Evolutionary conservation across 2,797 vertebrate species (phyloP).

Genomic region (Anisognathus igniventris): DNA sequence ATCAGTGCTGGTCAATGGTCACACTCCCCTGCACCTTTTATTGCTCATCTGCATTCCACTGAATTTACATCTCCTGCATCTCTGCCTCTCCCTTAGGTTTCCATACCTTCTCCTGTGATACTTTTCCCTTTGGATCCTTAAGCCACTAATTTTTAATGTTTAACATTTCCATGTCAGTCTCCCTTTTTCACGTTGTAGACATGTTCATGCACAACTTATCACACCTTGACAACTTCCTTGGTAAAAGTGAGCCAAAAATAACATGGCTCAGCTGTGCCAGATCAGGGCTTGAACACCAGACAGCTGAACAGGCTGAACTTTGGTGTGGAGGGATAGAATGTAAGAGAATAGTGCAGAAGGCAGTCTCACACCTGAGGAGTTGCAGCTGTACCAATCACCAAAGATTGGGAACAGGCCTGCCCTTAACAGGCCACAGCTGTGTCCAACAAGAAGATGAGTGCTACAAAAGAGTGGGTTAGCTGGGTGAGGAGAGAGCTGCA

Average conservation of each 20-base stretch:
- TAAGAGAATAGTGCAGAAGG: too few relatives aligned
- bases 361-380: too few relatives aligned
- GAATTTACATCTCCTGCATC: neutral
- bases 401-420: too few relatives aligned
- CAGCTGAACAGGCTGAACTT: neutral
- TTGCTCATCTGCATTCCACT: neutral
- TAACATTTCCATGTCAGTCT: neutral
- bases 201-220: neutral
- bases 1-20: neutral
- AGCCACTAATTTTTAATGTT: neutral
- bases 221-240: neutral
- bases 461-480: too few relatives aligned
- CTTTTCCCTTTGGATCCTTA: neutral
- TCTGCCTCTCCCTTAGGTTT: neutral
- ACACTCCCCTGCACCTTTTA: neutral
- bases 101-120: neutral
- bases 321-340: too few relatives aligned
- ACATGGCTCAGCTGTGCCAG: neutral
- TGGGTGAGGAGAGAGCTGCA: too few relatives aligned
- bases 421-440: too few relatives aligned
- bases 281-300: neutral
- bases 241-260: neutral
- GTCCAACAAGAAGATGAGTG: too few relatives aligned
- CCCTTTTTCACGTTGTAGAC: fast-evolving
- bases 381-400: too few relatives aligned